A percentile compares a stretch with the other conserved stretches of the same genome.
These are phyloP conservation scores for Mantis religiosa DNA, from an alignment of 2,888 invertebrate genomes.

Conservation along the genomic window DNA sequence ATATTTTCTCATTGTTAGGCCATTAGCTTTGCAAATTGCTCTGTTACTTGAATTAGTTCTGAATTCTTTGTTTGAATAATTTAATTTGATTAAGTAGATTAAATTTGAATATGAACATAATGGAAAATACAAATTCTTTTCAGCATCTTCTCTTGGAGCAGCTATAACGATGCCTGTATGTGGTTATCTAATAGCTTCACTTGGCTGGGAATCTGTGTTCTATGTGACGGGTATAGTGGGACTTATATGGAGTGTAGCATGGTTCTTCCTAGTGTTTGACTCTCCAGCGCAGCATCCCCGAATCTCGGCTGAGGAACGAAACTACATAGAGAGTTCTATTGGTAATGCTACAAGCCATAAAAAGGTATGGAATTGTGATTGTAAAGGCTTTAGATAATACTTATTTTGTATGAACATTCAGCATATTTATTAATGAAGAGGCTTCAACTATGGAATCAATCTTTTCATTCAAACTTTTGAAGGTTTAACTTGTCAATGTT, in stretches of 20 bases:
- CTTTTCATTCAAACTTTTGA: too few relatives aligned
- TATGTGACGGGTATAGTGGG: constrained; percentile 78
- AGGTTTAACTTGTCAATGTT: too few relatives aligned
- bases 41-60: too few relatives aligned
- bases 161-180: constrained; percentile 86
- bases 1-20: too few relatives aligned
- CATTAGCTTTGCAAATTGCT: too few relatives aligned
- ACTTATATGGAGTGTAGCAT: constrained; percentile 73
- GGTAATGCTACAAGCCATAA: constrained; percentile 47
- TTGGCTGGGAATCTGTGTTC: constrained; percentile 88
- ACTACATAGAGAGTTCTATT: constrained; percentile 67
- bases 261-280: constrained; percentile 78
- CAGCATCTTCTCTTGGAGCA: constrained; percentile 87
- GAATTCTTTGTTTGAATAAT: too few relatives aligned
- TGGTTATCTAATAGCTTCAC: constrained; percentile 71
- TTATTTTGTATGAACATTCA: too few relatives aligned
- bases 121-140: background rate
- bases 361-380: constrained; percentile 30
- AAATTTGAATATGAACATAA: too few relatives aligned
- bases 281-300: constrained; percentile 79
- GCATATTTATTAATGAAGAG: too few relatives aligned
- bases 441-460: too few relatives aligned
- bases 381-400: background rate
- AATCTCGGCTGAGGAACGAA: constrained; percentile 67
- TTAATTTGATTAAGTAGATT: too few relatives aligned